A percentile compares a stretch with the other conserved stretches of the same genome.
Evolutionary conservation across 2,888 invertebrate genomes (phyloP).

Genomic region (Cerastis rubricosa): DNA sequence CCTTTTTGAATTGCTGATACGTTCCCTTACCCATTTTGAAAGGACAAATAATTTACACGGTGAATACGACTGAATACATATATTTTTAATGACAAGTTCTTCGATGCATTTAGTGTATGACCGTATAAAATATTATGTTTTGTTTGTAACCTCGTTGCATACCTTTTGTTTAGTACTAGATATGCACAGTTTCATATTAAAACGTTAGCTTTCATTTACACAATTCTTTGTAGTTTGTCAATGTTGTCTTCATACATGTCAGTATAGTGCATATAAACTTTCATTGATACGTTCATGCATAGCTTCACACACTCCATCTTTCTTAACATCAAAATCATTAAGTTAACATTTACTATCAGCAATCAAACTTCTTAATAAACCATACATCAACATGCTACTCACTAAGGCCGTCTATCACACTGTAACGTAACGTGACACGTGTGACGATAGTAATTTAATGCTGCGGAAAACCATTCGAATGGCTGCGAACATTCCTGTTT

Average conservation of each 20-base stretch:
- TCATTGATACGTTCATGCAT: background rate
- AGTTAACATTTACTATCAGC: slow-evolving; percentile 10
- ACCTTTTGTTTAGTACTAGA: background rate
- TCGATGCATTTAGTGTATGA: slow-evolving; percentile 22
- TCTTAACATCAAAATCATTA: slow-evolving; percentile 13
- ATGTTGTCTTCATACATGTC: background rate
- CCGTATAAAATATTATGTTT: slow-evolving; percentile 3
- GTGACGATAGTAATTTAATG: slow-evolving; percentile 58
- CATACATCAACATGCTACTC: slow-evolving; percentile 12
- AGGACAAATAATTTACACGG: slow-evolving; percentile 67
- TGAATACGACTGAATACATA: slow-evolving; percentile 58
- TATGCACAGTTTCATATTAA: background rate
- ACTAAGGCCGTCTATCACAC: slow-evolving; percentile 60
- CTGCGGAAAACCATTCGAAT: slow-evolving; percentile 63
- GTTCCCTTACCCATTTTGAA: slow-evolving; percentile 60
- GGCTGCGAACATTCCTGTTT: slow-evolving; percentile 61
- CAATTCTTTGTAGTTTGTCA: background rate
- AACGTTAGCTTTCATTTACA: background rate
- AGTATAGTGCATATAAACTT: background rate
- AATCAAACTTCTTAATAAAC: slow-evolving; percentile 29
- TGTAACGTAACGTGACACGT: slow-evolving; percentile 58
- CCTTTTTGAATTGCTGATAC: slow-evolving; percentile 66
- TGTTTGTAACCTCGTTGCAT: background rate
- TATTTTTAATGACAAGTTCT: slow-evolving; percentile 51
- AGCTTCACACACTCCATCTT: background rate